Evolutionary conservation across 2,113 vertebrate species (phyloP).

Genomic region (Neoarius graeffei): DNA sequence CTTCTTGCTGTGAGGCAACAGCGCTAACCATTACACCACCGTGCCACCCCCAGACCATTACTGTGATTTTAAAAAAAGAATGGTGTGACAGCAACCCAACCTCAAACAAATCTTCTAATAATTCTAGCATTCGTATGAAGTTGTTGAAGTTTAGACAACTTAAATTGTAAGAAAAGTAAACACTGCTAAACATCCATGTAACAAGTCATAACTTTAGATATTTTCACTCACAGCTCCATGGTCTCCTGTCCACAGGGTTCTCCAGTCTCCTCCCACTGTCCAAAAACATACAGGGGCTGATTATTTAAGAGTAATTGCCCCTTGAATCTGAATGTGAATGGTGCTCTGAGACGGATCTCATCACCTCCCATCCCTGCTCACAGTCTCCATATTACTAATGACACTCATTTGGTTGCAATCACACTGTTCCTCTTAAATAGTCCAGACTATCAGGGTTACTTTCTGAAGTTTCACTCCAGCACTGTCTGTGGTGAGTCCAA

Average conservation of each 20-base stretch:
- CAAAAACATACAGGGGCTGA: neutral
- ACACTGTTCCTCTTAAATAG: neutral
- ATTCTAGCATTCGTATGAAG: neutral
- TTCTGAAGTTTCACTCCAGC: neutral
- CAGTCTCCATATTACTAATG: neutral
- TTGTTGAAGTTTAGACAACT: neutral
- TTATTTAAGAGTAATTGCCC: neutral
- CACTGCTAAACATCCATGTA: neutral
- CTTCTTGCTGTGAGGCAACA: no score
- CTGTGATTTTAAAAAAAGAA: neutral
- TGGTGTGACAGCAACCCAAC: neutral
- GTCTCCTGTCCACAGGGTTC: no score
- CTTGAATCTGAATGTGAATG: neutral
- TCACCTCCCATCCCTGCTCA: neutral
- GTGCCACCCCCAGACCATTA: neutral
- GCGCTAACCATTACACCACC: no score
- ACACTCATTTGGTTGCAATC: constrained; percentile 5
- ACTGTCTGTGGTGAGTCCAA: neutral
- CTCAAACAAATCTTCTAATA: neutral
- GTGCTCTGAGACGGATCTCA: neutral
- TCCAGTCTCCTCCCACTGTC: neutral
- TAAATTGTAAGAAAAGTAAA: neutral
- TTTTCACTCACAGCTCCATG: neutral
- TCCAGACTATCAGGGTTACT: neutral
- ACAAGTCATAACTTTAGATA: neutral